Conservation (phyloP, 2,888 invertebrate genomes). For the Alloscopus bannaensis region DNA sequence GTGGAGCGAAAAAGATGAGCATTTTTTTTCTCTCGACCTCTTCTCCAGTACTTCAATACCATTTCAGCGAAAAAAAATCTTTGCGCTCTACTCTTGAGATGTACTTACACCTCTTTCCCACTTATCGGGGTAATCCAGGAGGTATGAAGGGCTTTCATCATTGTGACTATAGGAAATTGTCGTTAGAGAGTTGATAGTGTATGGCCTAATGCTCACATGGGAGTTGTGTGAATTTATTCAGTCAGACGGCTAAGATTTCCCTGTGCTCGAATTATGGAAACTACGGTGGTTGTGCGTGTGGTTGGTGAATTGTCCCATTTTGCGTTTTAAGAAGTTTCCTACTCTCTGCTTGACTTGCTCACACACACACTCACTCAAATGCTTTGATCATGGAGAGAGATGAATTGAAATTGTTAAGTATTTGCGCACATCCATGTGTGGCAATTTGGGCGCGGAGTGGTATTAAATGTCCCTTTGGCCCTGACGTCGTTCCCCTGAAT, state of each 20-base stretch:
- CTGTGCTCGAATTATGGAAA: slow-evolving; percentile 41
- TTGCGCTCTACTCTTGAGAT: no score
- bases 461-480: background rate
- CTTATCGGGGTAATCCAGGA: no score
- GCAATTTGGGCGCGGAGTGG: background rate
- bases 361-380: slow-evolving; percentile 13
- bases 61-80: slow-evolving; percentile 29
- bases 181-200: no score
- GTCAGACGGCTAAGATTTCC: slow-evolving; percentile 42
- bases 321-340: no score
- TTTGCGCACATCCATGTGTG: background rate
- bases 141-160: no score
- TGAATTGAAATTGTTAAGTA: slow-evolving; percentile 23
- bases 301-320: background rate
- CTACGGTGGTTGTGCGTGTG: background rate
- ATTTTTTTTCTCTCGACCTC: no score
- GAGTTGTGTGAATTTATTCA: slow-evolving; percentile 43
- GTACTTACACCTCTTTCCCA: no score
- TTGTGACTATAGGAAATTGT: no score
- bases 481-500: background rate
- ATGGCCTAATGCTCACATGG: no score
- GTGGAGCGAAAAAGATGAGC: no score
- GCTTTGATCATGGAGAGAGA: slow-evolving; percentile 35
- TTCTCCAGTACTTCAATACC: no score
- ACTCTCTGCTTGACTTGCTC: no score